Percentiles rank a stretch among this genome's conserved stretches.
phyloP scores from a whole-genome alignment of 2,797 vertebrate species.

The Dromococcyx pavoninus region DNA sequence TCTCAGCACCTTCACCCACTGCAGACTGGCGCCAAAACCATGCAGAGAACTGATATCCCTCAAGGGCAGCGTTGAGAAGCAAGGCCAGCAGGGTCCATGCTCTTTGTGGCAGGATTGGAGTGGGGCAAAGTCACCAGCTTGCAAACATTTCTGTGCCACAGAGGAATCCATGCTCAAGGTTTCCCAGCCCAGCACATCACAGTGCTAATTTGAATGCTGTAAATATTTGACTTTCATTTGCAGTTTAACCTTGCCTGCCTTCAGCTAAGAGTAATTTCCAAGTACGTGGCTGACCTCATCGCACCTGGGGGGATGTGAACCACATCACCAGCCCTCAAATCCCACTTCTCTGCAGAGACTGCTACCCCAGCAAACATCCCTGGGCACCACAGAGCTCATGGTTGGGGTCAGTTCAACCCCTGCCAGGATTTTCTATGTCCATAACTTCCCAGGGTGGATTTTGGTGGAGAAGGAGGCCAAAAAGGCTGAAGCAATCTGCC shows the following conservation, averaged over 20 bases:
- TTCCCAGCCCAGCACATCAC: neutral
- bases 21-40: neutral
- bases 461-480: neutral
- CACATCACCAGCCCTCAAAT: neutral
- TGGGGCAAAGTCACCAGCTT: neutral
- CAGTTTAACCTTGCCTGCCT: neutral
- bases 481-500: neutral
- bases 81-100: rapidly evolving
- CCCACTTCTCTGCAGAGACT: neutral
- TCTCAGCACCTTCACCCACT: neutral
- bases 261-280: neutral
- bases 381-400: rapidly evolving
- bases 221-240: slow-evolving; percentile 29
- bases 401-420: neutral
- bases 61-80: neutral
- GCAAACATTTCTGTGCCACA: neutral
- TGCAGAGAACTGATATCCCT: neutral
- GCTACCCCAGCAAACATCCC: neutral
- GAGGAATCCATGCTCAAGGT: rapidly evolving
- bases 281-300: neutral
- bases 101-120: neutral
- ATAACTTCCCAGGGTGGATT: neutral
- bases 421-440: neutral
- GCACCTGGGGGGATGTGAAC: rapidly evolving
- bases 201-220: neutral